Evolutionary conservation across 2,888 invertebrate species (phyloP).

Genomic region (Nomada ruficornis): DNA sequence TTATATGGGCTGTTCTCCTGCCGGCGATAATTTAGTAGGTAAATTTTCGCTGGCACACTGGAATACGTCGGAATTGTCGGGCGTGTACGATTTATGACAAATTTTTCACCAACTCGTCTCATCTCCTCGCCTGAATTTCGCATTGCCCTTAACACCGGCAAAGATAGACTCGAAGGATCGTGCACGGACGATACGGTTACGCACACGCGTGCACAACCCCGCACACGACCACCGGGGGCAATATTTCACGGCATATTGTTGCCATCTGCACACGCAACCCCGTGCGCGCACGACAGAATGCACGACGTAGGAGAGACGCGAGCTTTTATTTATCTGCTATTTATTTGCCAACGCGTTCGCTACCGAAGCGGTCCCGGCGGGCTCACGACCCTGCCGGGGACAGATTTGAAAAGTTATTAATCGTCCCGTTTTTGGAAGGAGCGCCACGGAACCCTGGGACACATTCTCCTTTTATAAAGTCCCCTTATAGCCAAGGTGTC

Average conservation of each 20-base stretch:
- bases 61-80: not conserved
- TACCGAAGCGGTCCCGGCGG: constrained; percentile 73
- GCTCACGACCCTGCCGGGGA: constrained; percentile 78
- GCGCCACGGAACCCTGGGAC: constrained; percentile 29
- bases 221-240: constrained; percentile 71
- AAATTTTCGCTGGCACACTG: not conserved
- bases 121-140: no score
- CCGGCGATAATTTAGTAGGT: no score
- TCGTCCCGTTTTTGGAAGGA: constrained; percentile 78
- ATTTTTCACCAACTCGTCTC: no score
- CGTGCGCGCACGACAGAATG: constrained; percentile 72
- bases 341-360: constrained; percentile 82
- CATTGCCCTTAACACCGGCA: no score
- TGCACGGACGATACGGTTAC: constrained; percentile 19
- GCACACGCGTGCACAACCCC: constrained; percentile 35
- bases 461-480: constrained; percentile 19
- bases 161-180: not conserved
- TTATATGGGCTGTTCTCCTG: not conserved
- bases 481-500: constrained; percentile 17
- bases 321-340: constrained; percentile 83
- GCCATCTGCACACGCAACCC: constrained; percentile 84
- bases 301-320: constrained; percentile 75
- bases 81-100: not conserved
- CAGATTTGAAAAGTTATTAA: constrained; percentile 84
- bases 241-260: constrained; percentile 84